Conservation (phyloP, 2,888 invertebrate genomes). For the Bibio marci region DNA sequence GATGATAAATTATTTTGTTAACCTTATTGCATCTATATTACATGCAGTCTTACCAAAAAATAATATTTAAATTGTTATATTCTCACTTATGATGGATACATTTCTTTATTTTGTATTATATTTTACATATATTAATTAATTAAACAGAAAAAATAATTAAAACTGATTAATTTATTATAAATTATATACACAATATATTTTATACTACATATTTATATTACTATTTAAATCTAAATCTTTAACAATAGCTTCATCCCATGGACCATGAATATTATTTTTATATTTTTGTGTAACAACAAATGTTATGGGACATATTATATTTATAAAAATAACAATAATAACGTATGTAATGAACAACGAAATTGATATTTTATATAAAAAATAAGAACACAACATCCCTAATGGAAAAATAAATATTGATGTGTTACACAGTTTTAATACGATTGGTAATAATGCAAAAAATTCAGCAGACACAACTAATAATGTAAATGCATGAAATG, state of each 20-base stretch:
- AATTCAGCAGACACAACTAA: constrained; percentile 76
- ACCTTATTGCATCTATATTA: too few relatives aligned
- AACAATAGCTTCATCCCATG: constrained; percentile 91
- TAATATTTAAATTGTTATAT: too few relatives aligned
- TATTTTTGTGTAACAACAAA: constrained; percentile 61
- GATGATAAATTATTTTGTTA: too few relatives aligned
- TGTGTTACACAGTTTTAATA: constrained; percentile 42
- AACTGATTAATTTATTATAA: too few relatives aligned
- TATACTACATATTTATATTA: too few relatives aligned
- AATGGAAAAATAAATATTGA: constrained; percentile 32
- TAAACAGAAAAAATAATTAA: too few relatives aligned
- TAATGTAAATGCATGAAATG: constrained; percentile 75
- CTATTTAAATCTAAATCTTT: too few relatives aligned
- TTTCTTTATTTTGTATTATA: too few relatives aligned
- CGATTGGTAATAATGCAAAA: constrained; percentile 76
- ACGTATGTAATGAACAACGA: constrained; percentile 44
- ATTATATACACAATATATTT: too few relatives aligned
- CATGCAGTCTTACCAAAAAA: too few relatives aligned
- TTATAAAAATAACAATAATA: constrained; percentile 41
- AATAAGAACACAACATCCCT: constrained; percentile 12
- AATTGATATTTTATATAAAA: constrained; percentile 38
- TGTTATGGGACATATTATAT: constrained; percentile 51
- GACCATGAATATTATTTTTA: constrained; percentile 88
- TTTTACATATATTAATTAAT: too few relatives aligned
- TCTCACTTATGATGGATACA: too few relatives aligned